Conservation (phyloP, 2,797 vertebrate species). For the Carcharodon carcharias region DNA sequence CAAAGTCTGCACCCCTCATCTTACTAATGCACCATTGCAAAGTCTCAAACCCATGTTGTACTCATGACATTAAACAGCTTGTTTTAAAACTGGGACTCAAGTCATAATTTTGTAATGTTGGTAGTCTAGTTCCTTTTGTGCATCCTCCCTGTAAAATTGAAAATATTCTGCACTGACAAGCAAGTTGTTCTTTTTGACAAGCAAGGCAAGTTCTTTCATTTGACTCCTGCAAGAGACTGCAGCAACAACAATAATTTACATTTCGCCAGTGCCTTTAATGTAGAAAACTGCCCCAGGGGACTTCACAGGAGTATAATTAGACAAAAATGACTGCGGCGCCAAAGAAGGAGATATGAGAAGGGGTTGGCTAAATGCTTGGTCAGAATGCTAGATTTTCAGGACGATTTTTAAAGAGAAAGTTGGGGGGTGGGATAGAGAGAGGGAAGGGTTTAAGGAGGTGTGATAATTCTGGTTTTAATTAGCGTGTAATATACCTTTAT, state of each 20-base stretch:
- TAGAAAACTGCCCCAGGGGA: neutral
- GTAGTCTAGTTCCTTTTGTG: neutral
- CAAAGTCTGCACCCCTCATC: neutral
- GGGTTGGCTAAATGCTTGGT: neutral
- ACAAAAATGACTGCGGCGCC: neutral
- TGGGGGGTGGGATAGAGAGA: neutral
- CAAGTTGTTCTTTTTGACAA: neutral
- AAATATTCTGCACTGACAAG: neutral
- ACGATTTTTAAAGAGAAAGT: neutral
- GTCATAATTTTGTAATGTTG: neutral
- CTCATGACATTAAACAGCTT: neutral
- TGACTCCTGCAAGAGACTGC: neutral
- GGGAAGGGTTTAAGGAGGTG: neutral
- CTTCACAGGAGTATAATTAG: neutral
- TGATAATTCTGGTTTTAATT: too few relatives aligned
- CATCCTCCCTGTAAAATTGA: neutral
- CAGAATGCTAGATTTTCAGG: neutral
- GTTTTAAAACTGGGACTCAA: neutral
- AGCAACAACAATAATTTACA: neutral
- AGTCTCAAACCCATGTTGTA: neutral
- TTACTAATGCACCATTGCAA: constrained; percentile 1
- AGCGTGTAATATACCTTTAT: too few relatives aligned
- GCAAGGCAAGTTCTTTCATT: neutral
- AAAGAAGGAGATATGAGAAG: neutral
- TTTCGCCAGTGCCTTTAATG: too few relatives aligned